Evolutionary conservation across 2,113 vertebrate genomes (phyloP).

Genomic region (Heterotis niloticus): DNA sequence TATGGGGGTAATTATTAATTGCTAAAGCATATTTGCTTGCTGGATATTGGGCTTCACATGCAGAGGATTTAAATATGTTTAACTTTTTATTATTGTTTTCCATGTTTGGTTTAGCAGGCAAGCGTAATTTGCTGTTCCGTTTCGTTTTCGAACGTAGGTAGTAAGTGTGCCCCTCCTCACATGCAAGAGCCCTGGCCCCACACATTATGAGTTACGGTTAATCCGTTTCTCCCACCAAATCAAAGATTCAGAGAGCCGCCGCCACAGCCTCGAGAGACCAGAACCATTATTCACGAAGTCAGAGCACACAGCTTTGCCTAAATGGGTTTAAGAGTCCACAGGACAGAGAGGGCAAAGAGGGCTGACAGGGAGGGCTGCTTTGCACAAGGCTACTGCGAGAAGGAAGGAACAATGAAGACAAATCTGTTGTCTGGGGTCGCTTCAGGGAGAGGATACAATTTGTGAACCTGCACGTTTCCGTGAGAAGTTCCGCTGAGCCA

Average conservation of each 20-base stretch:
- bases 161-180: conserved; percentile 48
- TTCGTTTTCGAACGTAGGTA: conserved; percentile 53
- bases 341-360: neutral
- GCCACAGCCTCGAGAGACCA: conserved; percentile 51
- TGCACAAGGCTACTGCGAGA: too few species aligned
- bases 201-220: conserved; percentile 60
- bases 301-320: conserved; percentile 34
- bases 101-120: conserved; percentile 32
- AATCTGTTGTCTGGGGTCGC: too few species aligned
- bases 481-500: too few species aligned
- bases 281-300: conserved; percentile 40
- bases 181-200: conserved; percentile 44
- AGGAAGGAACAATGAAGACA: too few species aligned
- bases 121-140: conserved; percentile 49
- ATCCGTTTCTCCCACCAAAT: conserved; percentile 59
- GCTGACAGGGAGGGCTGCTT: too few species aligned
- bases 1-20: conserved; percentile 53
- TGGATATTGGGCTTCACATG: conserved; percentile 50
- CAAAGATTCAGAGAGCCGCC: conserved; percentile 47
- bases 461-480: too few species aligned
- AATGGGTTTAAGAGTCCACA: conserved; percentile 5
- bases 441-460: too few species aligned
- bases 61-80: conserved; percentile 45
- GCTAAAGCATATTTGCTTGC: conserved; percentile 54
- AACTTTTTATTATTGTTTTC: conserved; percentile 30